phyloP scores from a whole-genome alignment of 2,797 vertebrate genomes.

The Avahi laniger region DNA sequence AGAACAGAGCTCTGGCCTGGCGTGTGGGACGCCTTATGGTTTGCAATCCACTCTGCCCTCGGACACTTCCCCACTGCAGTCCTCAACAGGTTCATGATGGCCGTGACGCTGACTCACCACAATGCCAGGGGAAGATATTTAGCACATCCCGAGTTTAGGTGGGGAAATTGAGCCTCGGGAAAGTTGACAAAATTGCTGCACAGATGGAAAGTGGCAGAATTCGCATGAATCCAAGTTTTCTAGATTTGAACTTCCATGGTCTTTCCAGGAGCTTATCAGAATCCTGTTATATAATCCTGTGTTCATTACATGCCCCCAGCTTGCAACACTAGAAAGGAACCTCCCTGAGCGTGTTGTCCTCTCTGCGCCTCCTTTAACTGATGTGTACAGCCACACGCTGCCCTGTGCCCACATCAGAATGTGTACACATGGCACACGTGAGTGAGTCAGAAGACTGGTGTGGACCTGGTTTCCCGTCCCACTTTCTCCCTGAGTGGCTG shows the following conservation, averaged over 20 bases:
- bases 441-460: not conserved
- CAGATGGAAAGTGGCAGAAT: not conserved
- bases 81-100: fast-evolving
- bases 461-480: fast-evolving
- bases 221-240: not conserved
- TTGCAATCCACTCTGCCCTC: not conserved
- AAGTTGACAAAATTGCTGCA: not conserved
- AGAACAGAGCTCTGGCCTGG: fast-evolving
- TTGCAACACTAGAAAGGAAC: not conserved
- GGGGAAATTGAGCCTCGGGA: not conserved
- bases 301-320: not conserved
- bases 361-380: not conserved
- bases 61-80: fast-evolving
- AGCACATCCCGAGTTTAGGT: fast-evolving
- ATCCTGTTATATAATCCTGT: not conserved
- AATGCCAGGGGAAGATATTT: too few relatives aligned
- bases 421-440: fast-evolving
- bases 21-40: not conserved
- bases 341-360: fast-evolving
- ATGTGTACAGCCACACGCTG: fast-evolving
- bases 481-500: not conserved
- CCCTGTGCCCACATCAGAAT: not conserved
- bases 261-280: not conserved
- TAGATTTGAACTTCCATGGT: not conserved
- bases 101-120: fast-evolving